Conservation (phyloP, 2,888 invertebrate genomes). For the Agrypnus murinus region DNA sequence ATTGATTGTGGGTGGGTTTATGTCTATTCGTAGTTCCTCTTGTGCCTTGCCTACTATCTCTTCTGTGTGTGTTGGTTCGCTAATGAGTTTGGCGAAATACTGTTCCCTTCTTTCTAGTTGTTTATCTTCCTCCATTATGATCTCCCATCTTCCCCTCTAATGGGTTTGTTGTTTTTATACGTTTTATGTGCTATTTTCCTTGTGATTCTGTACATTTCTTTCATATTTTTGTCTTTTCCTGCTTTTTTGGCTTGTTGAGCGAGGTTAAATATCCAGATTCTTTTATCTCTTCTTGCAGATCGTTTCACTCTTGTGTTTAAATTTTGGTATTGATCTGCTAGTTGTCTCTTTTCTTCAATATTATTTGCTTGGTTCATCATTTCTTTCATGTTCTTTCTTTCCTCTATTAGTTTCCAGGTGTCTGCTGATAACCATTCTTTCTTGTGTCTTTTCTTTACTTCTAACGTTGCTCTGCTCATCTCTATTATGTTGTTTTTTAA, state of each 20-base stretch:
- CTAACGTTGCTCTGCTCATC: too few relatives aligned
- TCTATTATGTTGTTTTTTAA: neutral
- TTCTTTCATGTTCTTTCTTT: slow-evolving; percentile 1
- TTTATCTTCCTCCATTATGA: neutral
- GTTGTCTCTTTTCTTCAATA: neutral
- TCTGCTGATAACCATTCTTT: neutral
- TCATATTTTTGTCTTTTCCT: neutral
- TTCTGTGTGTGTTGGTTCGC: neutral
- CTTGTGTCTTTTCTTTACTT: neutral
- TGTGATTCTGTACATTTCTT: slow-evolving; percentile 4
- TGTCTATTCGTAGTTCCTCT: slow-evolving; percentile 2
- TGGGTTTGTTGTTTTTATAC: neutral
- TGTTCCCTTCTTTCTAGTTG: neutral
- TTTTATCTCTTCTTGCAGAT: neutral
- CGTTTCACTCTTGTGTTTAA: slow-evolving; percentile 4
- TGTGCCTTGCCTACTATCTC: neutral
- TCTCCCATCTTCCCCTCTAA: neutral
- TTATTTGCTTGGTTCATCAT: neutral
- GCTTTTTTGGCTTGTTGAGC: neutral
- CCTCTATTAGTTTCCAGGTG: neutral
- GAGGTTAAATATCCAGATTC: neutral
- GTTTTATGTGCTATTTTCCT: too few relatives aligned
- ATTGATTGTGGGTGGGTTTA: too few relatives aligned
- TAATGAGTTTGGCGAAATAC: slow-evolving; percentile 4
- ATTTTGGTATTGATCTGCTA: too few relatives aligned